These are phyloP conservation scores for Geopemphigus sp. DNA, from an alignment of 1,140 invertebrate genomes.

Conservation along the genomic window DNA sequence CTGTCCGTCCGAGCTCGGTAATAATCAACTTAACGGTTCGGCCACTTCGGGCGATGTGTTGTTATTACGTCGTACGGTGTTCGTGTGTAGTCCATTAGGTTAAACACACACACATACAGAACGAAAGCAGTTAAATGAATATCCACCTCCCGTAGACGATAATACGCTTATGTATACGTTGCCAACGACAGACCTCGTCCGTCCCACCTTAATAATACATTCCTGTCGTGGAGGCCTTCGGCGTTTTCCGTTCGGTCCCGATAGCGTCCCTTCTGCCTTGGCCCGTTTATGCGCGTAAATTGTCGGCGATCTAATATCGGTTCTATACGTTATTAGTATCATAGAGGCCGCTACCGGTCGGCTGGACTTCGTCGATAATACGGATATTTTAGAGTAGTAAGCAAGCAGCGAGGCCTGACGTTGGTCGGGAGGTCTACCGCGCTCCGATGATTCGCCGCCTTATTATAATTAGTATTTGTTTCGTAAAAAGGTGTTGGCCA, in stretches of 20 bases:
- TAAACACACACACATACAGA: background rate
- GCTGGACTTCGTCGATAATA: too few relatives aligned
- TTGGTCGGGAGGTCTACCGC: too few relatives aligned
- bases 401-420: too few relatives aligned
- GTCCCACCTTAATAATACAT: background rate
- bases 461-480: too few relatives aligned
- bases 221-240: background rate
- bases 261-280: background rate
- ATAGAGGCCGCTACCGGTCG: too few relatives aligned
- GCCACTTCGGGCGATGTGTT: slow-evolving; percentile 20
- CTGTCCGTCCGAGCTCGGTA: slow-evolving; percentile 26
- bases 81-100: slow-evolving; percentile 26
- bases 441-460: too few relatives aligned
- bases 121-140: background rate
- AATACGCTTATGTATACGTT: slow-evolving; percentile 14
- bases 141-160: background rate
- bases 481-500: too few relatives aligned
- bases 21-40: slow-evolving; percentile 28
- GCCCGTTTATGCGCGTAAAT: too few relatives aligned
- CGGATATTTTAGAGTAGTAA: too few relatives aligned
- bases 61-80: background rate
- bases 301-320: too few relatives aligned
- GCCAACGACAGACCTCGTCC: slow-evolving; percentile 8
- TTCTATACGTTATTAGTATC: too few relatives aligned
- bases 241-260: background rate